These are phyloP conservation scores for Adelphocoris suturalis DNA, from an alignment of 2,888 invertebrate genomes.

Conservation along the genomic window DNA sequence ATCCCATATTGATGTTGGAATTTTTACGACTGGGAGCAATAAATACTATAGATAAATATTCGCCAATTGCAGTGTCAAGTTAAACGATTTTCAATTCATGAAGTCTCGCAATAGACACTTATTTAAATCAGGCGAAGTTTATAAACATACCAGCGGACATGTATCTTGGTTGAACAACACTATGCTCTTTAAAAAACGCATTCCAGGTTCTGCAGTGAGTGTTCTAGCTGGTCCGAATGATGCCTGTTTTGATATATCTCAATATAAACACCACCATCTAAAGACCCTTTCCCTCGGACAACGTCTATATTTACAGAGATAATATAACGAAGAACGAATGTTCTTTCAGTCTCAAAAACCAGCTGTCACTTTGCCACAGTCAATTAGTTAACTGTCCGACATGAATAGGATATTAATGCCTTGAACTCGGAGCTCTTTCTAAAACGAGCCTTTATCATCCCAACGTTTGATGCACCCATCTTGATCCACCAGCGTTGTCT, in stretches of 20 bases:
- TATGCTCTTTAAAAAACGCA: no score
- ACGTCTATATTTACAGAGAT: conserved; percentile 18
- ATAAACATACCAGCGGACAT: no score
- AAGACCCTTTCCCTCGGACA: not conserved
- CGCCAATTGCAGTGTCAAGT: no score
- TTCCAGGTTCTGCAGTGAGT: no score
- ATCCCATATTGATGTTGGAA: no score
- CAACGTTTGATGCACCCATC: not conserved
- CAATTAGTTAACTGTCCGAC: conserved; percentile 30
- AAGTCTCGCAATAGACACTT: no score
- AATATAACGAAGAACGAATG: conserved; percentile 21
- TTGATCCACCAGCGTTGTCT: not conserved
- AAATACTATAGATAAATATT: no score
- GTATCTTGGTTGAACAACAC: no score
- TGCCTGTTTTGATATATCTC: not conserved
- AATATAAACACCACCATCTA: not conserved
- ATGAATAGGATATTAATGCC: conserved; percentile 23
- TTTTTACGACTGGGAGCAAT: no score
- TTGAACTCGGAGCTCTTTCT: not conserved
- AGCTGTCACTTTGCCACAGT: conserved; percentile 17
- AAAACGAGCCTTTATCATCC: not conserved
- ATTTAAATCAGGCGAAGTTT: no score
- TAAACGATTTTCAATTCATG: no score
- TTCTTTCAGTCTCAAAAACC: conserved; percentile 21
- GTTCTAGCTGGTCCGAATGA: not conserved